phyloP scores from a whole-genome alignment of 1,140 invertebrate genomes.

The Frieseomelitta varia region DNA sequence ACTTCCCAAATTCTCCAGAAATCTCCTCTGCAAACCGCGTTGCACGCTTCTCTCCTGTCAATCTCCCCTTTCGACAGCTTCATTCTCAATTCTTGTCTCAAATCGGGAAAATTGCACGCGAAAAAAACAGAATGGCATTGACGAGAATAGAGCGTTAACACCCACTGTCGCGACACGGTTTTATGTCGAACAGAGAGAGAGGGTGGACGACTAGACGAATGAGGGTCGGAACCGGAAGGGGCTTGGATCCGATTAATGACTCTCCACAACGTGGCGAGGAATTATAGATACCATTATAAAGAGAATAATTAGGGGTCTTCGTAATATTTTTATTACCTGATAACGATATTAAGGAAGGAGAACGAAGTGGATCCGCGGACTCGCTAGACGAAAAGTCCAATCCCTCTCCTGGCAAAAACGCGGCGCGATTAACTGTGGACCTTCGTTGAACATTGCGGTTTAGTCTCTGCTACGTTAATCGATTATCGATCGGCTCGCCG shows the following conservation, averaged over 20 bases:
- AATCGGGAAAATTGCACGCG: too few relatives aligned
- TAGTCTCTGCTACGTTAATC: constrained; percentile 9
- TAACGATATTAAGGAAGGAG: constrained; percentile 23
- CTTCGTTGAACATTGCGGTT: constrained; percentile 31
- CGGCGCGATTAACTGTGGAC: constrained; percentile 17
- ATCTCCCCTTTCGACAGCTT: too few relatives aligned
- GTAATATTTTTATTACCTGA: constrained; percentile 75
- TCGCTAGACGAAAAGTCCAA: constrained; percentile 27
- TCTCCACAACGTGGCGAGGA: constrained; percentile 64
- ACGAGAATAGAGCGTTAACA: constrained; percentile 40
- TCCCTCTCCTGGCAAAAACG: constrained; percentile 9
- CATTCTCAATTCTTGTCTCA: too few relatives aligned
- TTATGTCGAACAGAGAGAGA: constrained; percentile 43
- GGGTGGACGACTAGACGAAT: constrained; percentile 10
- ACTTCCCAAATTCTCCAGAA: background rate
- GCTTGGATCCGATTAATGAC: constrained; percentile 59
- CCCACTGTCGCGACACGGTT: constrained; percentile 32
- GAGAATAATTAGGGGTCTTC: constrained; percentile 71
- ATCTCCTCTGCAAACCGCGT: background rate
- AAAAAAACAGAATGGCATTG: background rate
- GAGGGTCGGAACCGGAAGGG: constrained; percentile 26
- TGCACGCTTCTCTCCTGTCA: too few relatives aligned
- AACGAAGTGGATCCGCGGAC: background rate
- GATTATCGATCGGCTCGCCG: constrained; percentile 1
- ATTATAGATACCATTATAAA: constrained; percentile 75